Conservation (phyloP, 1,140 invertebrate species). For the Drosophila kikkawai region DNA sequence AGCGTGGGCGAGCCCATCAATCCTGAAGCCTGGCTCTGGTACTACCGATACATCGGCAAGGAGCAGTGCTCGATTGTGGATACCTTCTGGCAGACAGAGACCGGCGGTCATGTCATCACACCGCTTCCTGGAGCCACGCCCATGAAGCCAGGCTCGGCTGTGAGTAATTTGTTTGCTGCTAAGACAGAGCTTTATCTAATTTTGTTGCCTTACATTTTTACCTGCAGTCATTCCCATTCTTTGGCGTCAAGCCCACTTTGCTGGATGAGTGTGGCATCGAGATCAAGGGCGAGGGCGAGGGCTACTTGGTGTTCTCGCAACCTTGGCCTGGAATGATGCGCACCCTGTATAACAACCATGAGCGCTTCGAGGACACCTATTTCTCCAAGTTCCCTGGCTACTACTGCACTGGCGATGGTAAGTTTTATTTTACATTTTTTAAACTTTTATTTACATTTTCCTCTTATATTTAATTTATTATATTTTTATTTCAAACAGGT, state of each 20-base stretch:
- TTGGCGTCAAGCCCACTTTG: conserved; percentile 95
- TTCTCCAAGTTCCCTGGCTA: conserved; percentile 98
- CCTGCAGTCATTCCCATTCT: conserved; percentile 96
- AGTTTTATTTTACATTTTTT: conserved; percentile 56
- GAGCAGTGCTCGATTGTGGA: conserved; percentile 96
- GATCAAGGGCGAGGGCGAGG: conserved; percentile 95
- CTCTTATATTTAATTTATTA: not conserved
- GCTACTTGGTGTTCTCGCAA: conserved; percentile 96
- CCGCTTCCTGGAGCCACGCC: conserved; percentile 97
- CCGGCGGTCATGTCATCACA: conserved; percentile 97
- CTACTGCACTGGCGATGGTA: conserved; percentile 99
- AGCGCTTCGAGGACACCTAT: conserved; percentile 97
- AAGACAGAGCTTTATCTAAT: not conserved
- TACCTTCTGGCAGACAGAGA: conserved; percentile 99
- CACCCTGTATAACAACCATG: conserved; percentile 95
- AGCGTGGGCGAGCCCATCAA: conserved; percentile 99
- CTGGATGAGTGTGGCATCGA: conserved; percentile 95
- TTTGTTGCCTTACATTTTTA: not conserved
- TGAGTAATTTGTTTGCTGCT: conserved; percentile 86
- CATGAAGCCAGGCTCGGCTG: conserved; percentile 98
- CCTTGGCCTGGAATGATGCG: conserved; percentile 99
- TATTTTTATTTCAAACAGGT: conserved; percentile 70
- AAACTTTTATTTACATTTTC: too few species aligned
- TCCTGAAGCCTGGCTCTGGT: conserved; percentile 99
- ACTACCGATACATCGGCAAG: conserved; percentile 94